phyloP scores from a whole-genome alignment of 2,888 invertebrate species.

The Leptinotarsa juncta region DNA sequence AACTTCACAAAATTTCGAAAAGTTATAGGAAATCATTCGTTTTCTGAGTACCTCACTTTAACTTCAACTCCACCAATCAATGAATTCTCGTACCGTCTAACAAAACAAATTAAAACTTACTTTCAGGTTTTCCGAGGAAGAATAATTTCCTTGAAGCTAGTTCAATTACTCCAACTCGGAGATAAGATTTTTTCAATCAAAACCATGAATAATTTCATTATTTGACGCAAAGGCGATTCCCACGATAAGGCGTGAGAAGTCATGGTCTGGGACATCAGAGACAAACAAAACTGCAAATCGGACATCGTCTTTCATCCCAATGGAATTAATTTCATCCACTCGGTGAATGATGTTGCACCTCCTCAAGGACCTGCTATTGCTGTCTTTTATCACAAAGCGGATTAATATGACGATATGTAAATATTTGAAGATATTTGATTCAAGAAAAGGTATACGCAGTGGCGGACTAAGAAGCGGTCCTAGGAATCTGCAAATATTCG shows the following conservation, averaged over 20 bases:
- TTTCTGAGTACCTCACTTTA: too few relatives aligned
- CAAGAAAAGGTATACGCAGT: too few relatives aligned
- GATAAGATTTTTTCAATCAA: slow-evolving; percentile 13
- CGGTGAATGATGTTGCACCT: background rate
- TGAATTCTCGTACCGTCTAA: background rate
- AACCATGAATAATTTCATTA: slow-evolving; percentile 10
- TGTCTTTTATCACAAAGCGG: background rate
- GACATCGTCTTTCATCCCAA: background rate
- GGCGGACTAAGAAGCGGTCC: too few relatives aligned
- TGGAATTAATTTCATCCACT: slow-evolving; percentile 12
- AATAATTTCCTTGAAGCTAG: background rate
- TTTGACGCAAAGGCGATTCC: slow-evolving; percentile 8
- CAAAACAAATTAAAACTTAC: background rate
- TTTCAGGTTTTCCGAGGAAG: background rate
- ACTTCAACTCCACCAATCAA: background rate
- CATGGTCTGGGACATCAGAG: slow-evolving; percentile 18
- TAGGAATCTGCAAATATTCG: too few relatives aligned
- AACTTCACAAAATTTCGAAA: too few relatives aligned
- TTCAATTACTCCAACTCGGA: background rate
- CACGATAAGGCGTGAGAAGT: slow-evolving; percentile 19
- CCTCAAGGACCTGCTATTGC: slow-evolving; percentile 2
- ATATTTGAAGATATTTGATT: too few relatives aligned
- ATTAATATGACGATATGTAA: background rate
- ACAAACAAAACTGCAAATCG: background rate
- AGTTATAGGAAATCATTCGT: too few relatives aligned